Conservation (phyloP, 2,888 invertebrate genomes). For the Lumbricus terrestris region DNA sequence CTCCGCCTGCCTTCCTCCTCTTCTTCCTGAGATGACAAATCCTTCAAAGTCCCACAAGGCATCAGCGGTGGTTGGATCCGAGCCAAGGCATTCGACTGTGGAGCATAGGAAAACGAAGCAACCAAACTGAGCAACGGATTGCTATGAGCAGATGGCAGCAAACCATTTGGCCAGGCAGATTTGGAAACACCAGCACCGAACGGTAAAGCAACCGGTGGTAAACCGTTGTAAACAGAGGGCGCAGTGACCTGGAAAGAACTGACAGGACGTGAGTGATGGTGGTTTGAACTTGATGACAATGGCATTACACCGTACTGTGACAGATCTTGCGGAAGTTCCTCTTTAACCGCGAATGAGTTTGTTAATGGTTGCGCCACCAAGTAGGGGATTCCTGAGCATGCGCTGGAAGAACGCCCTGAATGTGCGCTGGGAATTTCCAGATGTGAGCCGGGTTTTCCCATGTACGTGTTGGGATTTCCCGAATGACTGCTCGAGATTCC, state of each 20-base stretch:
- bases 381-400: background rate
- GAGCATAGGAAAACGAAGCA: background rate
- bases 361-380: background rate
- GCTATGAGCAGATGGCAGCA: background rate
- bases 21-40: background rate
- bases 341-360: background rate
- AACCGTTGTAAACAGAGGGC: background rate
- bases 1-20: background rate
- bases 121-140: background rate
- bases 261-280: background rate
- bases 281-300: background rate
- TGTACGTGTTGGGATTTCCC: background rate
- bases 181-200: background rate
- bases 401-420: background rate
- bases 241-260: background rate
- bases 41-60: background rate
- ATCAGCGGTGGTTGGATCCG: background rate
- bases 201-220: background rate
- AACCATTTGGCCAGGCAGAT: background rate
- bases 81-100: background rate
- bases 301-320: background rate
- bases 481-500: background rate
- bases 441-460: background rate
- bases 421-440: background rate
- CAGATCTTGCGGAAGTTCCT: background rate